A percentile compares a stretch with the other conserved stretches of the same genome.
These are phyloP conservation scores for Rhagoletis zephyria DNA, from an alignment of 1,140 invertebrate genomes.

Conservation along the genomic window DNA sequence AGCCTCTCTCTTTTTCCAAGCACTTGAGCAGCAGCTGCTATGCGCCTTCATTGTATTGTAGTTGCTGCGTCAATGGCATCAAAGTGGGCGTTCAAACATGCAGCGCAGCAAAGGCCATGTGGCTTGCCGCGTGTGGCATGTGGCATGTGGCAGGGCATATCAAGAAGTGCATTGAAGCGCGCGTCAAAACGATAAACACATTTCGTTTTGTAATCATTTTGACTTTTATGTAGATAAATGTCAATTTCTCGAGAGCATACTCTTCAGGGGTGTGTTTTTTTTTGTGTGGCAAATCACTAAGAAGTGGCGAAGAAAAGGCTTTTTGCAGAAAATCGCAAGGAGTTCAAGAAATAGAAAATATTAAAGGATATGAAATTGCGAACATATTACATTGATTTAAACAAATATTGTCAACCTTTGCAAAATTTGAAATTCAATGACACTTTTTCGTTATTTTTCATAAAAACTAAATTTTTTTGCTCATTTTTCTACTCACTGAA, in stretches of 20 bases:
- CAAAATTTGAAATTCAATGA: neutral
- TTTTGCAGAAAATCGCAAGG: constrained; percentile 55
- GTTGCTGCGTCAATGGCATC: neutral
- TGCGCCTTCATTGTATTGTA: neutral
- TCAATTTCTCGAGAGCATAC: constrained; percentile 28
- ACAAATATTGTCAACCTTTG: neutral
- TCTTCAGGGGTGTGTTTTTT: constrained; percentile 21
- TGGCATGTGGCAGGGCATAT: neutral
- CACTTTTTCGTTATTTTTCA: neutral
- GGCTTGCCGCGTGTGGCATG: neutral
- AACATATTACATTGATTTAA: constrained; percentile 4
- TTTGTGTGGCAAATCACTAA: constrained; percentile 59
- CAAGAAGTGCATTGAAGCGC: constrained; percentile 61
- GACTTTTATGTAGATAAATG: constrained; percentile 69
- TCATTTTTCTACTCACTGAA: constrained; percentile 35
- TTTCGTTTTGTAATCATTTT: constrained; percentile 70
- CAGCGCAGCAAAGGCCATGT: neutral
- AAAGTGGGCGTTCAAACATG: constrained; percentile 40
- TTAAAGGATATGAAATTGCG: too few relatives aligned
- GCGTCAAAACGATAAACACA: constrained; percentile 70
- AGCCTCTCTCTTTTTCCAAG: neutral
- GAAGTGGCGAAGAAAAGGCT: constrained; percentile 57
- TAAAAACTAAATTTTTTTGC: neutral
- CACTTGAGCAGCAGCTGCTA: constrained; percentile 41
- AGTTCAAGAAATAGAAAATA: neutral